Base-by-base conservation (phyloP, 2,797 vertebrate species). In the Melanotaenia boesemani region DNA sequence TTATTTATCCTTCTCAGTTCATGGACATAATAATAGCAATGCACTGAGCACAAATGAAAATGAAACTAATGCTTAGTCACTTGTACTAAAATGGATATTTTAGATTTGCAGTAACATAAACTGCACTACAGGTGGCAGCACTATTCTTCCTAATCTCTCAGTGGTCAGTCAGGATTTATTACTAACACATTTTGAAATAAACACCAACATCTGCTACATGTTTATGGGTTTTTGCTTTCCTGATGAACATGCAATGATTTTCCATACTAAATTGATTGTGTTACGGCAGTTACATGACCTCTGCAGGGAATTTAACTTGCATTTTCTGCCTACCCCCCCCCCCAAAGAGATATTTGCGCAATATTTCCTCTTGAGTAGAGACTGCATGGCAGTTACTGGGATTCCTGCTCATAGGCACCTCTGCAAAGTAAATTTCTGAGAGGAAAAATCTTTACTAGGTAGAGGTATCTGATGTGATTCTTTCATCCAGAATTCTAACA, bases 91-190 rank as follows among this genome's bases (percentile, higher is more conserved):
- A 22, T 22, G 7, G 9, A 11, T 11, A 22, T 50, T 22, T 50
- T 50, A 57, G 6, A 4, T 32, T 57, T 85, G 89, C 71, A 94
- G 72, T 87, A 79, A 70, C 72, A 34, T 2, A 32, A 18, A 22
- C 8, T 50, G 26, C n/a, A 7, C 89, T 86, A 64, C 77, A 94
- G 94, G 56, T 90, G 89, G 91, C 88, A 92, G 91, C 81, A 86
- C 41, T 76, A 37, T 6, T 67, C 64, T 70, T 22, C 36, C 22
- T 67, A 10, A 26, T 60, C n/a, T 44, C 60, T 67, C 10, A 34
- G 7, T 5, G 15, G 26, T 1, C 1, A 41, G 59, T 16, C 2
- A 69, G 18, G 26, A 71, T 52, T 4, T 67, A 22, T 50, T 55
- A 44, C 30, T 73, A 24, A 46, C 48, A 65, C 26, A 44, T 77